Conservation (phyloP, 2,888 invertebrate species). For the Drosophila siamana region DNA sequence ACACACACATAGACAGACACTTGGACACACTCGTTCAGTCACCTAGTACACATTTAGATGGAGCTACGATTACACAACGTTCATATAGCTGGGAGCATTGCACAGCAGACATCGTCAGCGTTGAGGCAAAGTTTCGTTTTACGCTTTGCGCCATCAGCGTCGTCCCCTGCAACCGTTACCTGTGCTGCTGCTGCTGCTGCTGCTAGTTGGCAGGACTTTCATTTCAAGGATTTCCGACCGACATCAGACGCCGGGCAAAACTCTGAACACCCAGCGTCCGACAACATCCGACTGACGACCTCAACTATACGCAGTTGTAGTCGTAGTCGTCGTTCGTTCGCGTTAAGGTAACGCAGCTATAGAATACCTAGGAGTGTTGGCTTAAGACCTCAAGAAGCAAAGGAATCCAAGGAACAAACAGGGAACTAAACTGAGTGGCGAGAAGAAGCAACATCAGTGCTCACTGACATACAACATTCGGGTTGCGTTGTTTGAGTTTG, state of each 20-base stretch:
- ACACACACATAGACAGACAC: slow-evolving; percentile 15
- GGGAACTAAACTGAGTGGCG: slow-evolving; percentile 7
- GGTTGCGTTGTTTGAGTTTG: slow-evolving; percentile 21
- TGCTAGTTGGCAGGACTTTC: slow-evolving; percentile 59
- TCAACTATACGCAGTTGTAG: slow-evolving; percentile 44
- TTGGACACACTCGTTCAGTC: slow-evolving; percentile 1
- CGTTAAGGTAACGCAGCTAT: slow-evolving; percentile 47
- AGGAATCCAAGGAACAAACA: slow-evolving; percentile 10
- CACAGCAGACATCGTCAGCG: slow-evolving; percentile 56
- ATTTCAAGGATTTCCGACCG: slow-evolving; percentile 80
- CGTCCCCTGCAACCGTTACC: background rate
- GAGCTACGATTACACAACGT: slow-evolving; percentile 65
- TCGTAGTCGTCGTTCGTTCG: background rate
- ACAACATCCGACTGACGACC: slow-evolving; percentile 37
- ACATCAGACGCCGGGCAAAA: slow-evolving; percentile 25
- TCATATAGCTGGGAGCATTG: slow-evolving; percentile 65
- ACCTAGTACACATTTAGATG: slow-evolving; percentile 32
- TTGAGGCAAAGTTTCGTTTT: slow-evolving; percentile 69
- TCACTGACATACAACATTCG: slow-evolving; percentile 22
- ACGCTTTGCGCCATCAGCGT: slow-evolving; percentile 37
- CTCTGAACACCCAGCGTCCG: slow-evolving; percentile 23
- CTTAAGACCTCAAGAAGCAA: background rate
- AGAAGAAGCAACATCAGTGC: slow-evolving; percentile 73
- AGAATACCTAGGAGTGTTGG: slow-evolving; percentile 69
- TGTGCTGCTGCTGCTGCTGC: slow-evolving; percentile 55